A percentile compares a stretch with the other conserved stretches of the same genome.
phyloP scores from a whole-genome alignment of 37 sponge, comb jelly and placozoan species.

The Agelas oroides region DNA sequence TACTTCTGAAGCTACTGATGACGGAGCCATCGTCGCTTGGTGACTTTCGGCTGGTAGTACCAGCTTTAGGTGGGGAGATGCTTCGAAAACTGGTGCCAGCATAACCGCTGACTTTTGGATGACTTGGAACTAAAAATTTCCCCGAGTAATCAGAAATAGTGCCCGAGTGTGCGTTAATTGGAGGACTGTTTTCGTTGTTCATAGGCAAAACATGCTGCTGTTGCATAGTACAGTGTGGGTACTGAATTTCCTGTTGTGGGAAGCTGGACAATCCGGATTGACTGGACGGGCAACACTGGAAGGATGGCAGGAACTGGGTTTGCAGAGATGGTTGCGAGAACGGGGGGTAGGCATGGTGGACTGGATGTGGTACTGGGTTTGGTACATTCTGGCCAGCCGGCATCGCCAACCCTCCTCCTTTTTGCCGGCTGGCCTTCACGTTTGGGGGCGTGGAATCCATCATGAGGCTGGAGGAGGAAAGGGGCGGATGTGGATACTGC shows the following conservation, averaged over 20 bases:
- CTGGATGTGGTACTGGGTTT: neutral
- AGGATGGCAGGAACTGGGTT: neutral
- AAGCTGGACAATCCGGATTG: constrained; percentile 7
- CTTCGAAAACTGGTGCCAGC: constrained; percentile 42
- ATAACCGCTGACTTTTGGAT: constrained; percentile 28
- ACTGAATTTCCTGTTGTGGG: constrained; percentile 1
- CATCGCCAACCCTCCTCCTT: constrained; percentile 24
- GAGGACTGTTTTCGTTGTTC: neutral
- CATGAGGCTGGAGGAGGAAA: neutral
- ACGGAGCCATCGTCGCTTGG: constrained; percentile 43
- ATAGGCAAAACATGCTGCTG: neutral
- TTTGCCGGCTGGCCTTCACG: constrained; percentile 28
- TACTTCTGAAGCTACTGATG: constrained; percentile 25
- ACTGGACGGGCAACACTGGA: neutral
- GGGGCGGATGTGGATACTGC: neutral
- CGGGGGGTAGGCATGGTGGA: neutral
- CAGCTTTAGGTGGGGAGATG: constrained; percentile 15
- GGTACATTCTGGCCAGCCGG: constrained; percentile 4
- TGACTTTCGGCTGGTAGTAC: constrained; percentile 11
- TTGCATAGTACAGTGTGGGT: neutral
- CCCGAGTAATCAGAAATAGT: neutral
- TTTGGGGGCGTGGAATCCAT: constrained; percentile 25
- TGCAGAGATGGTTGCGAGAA: neutral
- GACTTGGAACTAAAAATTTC: neutral
- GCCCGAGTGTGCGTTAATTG: constrained; percentile 10